These are phyloP conservation scores for Hoplodrina ambigua DNA, from an alignment of 2,888 invertebrate genomes.

Conservation along the genomic window DNA sequence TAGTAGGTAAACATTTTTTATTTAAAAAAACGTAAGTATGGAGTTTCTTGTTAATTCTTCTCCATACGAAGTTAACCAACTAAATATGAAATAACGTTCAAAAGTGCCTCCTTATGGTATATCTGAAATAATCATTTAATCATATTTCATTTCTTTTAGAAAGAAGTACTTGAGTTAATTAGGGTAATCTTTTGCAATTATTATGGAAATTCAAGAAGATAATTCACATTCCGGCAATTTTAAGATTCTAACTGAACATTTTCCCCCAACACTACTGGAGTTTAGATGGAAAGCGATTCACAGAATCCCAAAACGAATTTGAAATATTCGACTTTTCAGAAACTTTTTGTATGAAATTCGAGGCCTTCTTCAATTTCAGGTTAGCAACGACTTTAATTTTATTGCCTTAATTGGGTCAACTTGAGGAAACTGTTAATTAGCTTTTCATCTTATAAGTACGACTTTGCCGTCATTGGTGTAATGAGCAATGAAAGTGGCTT, in stretches of 20 bases:
- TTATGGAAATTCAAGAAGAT: constrained; percentile 4
- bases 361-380: constrained; percentile 13
- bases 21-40: no score
- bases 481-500: constrained; percentile 10
- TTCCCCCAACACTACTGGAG: background rate
- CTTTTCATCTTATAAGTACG: constrained; percentile 17
- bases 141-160: background rate
- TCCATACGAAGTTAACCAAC: no score
- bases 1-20: no score
- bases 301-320: constrained; percentile 18
- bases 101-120: no score
- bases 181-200: background rate
- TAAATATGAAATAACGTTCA: no score
- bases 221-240: background rate
- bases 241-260: background rate
- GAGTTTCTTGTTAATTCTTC: no score
- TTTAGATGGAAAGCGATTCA: background rate
- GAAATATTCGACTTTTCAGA: constrained; percentile 1
- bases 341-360: constrained; percentile 21
- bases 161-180: background rate
- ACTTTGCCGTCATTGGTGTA: constrained; percentile 15
- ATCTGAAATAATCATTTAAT: background rate
- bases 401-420: constrained; percentile 40
- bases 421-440: constrained; percentile 36
- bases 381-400: constrained; percentile 35